Conservation (phyloP, 2,113 vertebrate species). For the Nesogale talazaci region DNA sequence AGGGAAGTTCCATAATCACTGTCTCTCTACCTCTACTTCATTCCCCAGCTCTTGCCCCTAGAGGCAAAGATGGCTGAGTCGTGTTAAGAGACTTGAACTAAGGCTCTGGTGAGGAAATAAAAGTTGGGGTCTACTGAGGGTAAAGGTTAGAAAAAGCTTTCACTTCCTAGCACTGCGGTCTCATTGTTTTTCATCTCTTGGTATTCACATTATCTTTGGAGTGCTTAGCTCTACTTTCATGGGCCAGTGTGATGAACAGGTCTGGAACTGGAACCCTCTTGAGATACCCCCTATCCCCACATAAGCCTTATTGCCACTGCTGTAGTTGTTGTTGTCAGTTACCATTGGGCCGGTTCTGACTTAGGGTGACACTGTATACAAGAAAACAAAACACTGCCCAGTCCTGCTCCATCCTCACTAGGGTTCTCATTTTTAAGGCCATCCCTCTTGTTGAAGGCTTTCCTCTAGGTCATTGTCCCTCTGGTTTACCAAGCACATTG, state of each 20-base stretch:
- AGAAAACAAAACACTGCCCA: too few species aligned
- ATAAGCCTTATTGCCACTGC: neutral
- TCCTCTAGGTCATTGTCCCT: too few species aligned
- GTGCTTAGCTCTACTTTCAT: neutral
- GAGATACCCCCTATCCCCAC: neutral
- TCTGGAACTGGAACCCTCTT: constrained; percentile 9
- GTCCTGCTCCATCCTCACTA: too few species aligned
- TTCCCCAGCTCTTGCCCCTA: neutral
- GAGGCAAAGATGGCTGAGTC: neutral
- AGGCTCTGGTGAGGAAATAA: neutral
- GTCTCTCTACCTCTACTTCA: neutral
- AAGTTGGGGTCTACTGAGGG: neutral
- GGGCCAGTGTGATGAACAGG: neutral
- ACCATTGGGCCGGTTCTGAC: neutral
- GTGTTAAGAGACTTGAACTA: neutral
- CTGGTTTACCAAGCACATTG: too few species aligned
- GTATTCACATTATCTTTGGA: neutral
- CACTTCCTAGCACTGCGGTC: neutral
- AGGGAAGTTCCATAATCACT: neutral
- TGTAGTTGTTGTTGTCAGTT: neutral
- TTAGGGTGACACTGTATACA: neutral
- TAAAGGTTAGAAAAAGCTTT: neutral
- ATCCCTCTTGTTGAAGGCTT: too few species aligned
- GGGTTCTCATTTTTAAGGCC: too few species aligned
- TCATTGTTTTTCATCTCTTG: neutral